Evolutionary conservation across 1,140 invertebrate genomes (phyloP).

Genomic region (Anoplophora glabripennis): DNA sequence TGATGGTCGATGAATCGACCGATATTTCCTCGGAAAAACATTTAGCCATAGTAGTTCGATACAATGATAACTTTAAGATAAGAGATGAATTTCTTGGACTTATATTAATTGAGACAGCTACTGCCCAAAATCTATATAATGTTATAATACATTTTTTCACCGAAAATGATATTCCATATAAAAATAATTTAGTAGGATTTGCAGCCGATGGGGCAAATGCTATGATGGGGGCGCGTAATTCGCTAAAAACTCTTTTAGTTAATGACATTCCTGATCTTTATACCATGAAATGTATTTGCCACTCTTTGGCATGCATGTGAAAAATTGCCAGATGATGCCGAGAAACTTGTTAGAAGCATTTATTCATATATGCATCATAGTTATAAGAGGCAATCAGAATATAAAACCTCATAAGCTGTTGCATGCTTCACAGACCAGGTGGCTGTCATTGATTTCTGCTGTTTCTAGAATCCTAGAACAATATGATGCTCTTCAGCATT

Average conservation of each 20-base stretch:
- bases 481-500: slow-evolving; percentile 1
- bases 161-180: slow-evolving; percentile 41
- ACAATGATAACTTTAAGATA: neutral
- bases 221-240: slow-evolving; percentile 46
- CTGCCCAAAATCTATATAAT: too few relatives aligned
- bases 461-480: neutral
- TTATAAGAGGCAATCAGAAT: too few relatives aligned
- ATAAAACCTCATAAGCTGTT: too few relatives aligned
- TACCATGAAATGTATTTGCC: slow-evolving; percentile 13
- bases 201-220: slow-evolving; percentile 44
- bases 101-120: slow-evolving; percentile 16
- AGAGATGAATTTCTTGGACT: slow-evolving; percentile 7
- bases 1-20: slow-evolving; percentile 14
- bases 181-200: slow-evolving; percentile 46
- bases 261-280: neutral
- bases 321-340: slow-evolving; percentile 1
- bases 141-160: slow-evolving; percentile 30
- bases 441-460: neutral
- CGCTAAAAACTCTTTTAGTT: slow-evolving; percentile 8
- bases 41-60: slow-evolving; percentile 1
- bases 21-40: slow-evolving; percentile 9
- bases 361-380: too few relatives aligned
- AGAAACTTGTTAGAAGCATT: neutral
- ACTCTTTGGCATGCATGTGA: slow-evolving; percentile 6
- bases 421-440: neutral